These are phyloP conservation scores for Lycodopsis pacificus DNA, from an alignment of 2,797 vertebrate species.

Conservation along the genomic window DNA sequence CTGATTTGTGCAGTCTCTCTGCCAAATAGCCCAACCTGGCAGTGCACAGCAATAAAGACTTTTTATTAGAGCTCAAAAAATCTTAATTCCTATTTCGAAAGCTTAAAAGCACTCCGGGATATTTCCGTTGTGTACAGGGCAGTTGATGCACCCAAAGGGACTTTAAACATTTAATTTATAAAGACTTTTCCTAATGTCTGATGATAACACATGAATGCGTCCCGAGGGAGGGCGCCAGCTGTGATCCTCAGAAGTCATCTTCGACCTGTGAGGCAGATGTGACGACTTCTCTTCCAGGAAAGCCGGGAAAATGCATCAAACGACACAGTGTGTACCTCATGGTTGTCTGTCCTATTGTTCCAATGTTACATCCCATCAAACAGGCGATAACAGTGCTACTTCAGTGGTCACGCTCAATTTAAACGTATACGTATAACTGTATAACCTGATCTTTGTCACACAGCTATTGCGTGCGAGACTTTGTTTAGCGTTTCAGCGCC, in stretches of 20 bases:
- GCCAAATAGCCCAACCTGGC: conserved; percentile 51
- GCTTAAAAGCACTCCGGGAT: conserved; percentile 21
- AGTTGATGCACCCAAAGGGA: conserved; percentile 58
- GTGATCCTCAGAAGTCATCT: conserved; percentile 62
- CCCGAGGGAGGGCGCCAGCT: conserved; percentile 69
- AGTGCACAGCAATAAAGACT: conserved; percentile 44
- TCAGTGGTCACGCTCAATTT: conserved; percentile 33
- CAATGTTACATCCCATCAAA: conserved; percentile 55
- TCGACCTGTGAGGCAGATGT: conserved; percentile 72
- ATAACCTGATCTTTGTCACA: conserved; percentile 44
- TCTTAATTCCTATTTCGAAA: conserved; percentile 46
- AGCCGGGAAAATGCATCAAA: conserved; percentile 42
- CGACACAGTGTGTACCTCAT: conserved; percentile 21
- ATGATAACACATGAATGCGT: conserved; percentile 69
- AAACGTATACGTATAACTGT: conserved; percentile 21
- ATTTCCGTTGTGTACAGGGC: conserved; percentile 16
- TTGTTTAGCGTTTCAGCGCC: conserved; percentile 33
- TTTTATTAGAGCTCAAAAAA: conserved; percentile 27
- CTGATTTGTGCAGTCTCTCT: conserved; percentile 49
- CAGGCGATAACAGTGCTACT: conserved; percentile 16
- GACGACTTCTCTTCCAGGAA: conserved; percentile 58
- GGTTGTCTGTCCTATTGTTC: conserved; percentile 50
- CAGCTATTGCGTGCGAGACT: conserved; percentile 38
- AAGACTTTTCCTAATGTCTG: conserved; percentile 70
- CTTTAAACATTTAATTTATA: conserved; percentile 69